Percentiles rank a stretch among this genome's conserved stretches.
Evolutionary conservation across 2,888 invertebrate species (phyloP).

Genomic region (Tupiocoris notatus): DNA sequence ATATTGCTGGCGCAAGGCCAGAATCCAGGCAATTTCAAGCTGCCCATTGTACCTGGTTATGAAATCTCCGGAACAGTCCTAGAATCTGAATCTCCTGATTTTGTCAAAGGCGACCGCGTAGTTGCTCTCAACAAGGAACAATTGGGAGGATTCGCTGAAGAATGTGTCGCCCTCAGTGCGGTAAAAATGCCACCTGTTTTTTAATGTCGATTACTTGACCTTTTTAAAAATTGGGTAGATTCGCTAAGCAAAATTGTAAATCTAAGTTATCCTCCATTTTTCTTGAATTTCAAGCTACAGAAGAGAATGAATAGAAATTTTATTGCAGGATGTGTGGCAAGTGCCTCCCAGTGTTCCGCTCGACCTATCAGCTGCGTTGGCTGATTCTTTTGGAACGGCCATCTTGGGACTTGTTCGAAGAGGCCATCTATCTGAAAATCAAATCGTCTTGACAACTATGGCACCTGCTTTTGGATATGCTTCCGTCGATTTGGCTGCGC

Average conservation of each 20-base stretch:
- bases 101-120: conserved; percentile 60
- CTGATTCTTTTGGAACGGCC: conserved; percentile 66
- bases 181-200: too few species aligned
- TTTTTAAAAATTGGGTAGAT: too few species aligned
- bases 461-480: conserved; percentile 65
- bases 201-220: background rate
- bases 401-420: conserved; percentile 62
- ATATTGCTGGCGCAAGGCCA: conserved; percentile 58
- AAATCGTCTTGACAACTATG: conserved; percentile 64
- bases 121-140: conserved; percentile 60
- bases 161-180: conserved; percentile 57
- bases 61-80: conserved; percentile 64
- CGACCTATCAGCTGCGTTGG: conserved; percentile 60
- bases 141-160: conserved; percentile 63
- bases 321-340: conserved; percentile 60
- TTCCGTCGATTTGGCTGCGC: conserved; percentile 67
- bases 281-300: background rate
- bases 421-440: conserved; percentile 57
- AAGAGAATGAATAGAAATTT: background rate
- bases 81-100: conserved; percentile 53
- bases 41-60: conserved; percentile 65
- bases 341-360: conserved; percentile 59
- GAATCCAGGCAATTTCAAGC: conserved; percentile 46
- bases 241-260: too few species aligned
- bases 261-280: too few species aligned